phyloP scores from a whole-genome alignment of 2,797 vertebrate species.

The Allobates femoralis region DNA sequence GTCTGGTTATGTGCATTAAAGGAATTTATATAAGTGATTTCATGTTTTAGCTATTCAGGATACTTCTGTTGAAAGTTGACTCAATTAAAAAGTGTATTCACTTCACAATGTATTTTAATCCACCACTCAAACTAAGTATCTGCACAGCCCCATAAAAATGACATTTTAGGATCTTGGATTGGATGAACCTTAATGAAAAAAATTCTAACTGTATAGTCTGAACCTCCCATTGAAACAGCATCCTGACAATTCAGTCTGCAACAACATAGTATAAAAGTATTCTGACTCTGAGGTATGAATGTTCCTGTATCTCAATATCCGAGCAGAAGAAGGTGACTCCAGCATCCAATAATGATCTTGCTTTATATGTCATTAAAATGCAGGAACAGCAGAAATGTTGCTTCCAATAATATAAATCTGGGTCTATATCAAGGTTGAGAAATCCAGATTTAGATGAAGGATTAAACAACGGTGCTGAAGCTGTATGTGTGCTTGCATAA shows the following conservation, averaged over 20 bases:
- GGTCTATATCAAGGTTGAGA: no score
- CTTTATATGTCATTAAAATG: no score
- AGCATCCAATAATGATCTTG: no score
- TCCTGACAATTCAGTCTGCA: neutral
- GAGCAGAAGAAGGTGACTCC: no score
- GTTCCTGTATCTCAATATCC: neutral
- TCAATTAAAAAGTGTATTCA: neutral
- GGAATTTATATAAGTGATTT: neutral
- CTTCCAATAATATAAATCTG: no score
- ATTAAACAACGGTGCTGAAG: no score
- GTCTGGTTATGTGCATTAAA: conserved; percentile 34
- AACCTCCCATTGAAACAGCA: neutral
- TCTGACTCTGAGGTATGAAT: no score
- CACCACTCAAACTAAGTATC: neutral
- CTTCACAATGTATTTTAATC: neutral
- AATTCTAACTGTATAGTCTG: neutral
- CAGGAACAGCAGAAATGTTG: no score
- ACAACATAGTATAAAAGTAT: neutral
- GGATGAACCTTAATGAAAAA: neutral
- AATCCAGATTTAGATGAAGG: no score
- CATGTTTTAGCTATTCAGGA: neutral
- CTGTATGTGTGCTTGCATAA: no score
- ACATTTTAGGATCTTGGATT: neutral
- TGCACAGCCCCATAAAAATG: neutral
- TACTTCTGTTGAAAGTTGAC: neutral